These are phyloP conservation scores for Prunella fulvescens DNA, from an alignment of 2,113 vertebrate genomes.

Conservation along the genomic window DNA sequence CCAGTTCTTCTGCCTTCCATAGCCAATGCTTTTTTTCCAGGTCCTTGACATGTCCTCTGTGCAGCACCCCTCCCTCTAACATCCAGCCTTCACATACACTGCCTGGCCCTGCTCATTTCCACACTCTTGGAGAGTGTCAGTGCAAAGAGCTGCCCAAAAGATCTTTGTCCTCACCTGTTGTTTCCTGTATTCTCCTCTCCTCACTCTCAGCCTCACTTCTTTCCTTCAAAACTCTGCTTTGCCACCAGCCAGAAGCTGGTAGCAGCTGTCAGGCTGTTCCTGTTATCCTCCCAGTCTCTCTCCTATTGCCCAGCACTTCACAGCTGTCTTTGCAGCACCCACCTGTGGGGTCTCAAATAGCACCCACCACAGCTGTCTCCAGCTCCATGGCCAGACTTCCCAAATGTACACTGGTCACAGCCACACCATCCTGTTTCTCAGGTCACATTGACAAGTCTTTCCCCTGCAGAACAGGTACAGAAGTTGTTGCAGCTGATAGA, in stretches of 20 bases:
- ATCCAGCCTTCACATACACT: background rate
- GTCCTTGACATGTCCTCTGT: background rate
- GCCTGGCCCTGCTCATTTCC: background rate
- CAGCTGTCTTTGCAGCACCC: background rate
- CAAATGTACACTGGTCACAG: background rate
- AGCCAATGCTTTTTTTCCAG: background rate
- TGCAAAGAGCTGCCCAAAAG: background rate
- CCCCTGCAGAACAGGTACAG: background rate
- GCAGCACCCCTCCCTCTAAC: background rate
- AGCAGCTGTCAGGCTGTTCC: background rate
- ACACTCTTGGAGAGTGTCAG: background rate
- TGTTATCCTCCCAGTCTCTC: background rate
- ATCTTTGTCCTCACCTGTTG: background rate
- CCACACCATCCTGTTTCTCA: background rate
- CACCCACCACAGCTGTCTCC: background rate
- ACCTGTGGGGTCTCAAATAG: background rate
- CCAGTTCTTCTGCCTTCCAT: background rate
- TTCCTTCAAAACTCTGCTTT: background rate
- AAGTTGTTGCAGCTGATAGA: background rate
- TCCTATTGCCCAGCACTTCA: background rate
- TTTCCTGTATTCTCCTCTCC: background rate
- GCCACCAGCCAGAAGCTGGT: background rate
- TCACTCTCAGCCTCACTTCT: background rate
- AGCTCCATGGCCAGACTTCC: background rate
- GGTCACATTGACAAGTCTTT: background rate